Conservation (phyloP, 2,797 vertebrate genomes). For the Cryptoblepharus egeriae region DNA sequence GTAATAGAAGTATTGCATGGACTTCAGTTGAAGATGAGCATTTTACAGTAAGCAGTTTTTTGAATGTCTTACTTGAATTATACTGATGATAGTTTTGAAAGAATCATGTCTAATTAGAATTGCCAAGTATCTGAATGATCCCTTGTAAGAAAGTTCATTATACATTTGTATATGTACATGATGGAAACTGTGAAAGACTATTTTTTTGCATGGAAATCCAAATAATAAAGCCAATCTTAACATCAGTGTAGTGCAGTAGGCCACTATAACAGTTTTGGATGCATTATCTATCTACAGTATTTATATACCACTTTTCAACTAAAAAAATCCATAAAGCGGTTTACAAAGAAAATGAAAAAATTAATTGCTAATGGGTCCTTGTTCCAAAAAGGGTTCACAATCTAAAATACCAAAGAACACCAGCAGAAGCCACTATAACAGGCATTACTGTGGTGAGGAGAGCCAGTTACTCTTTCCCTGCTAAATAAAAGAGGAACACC, state of each 20-base stretch:
- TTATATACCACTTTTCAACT: too few species aligned
- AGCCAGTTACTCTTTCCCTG: too few species aligned
- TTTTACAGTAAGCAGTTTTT: slow-evolving; percentile 84
- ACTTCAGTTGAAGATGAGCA: slow-evolving; percentile 94
- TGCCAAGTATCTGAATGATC: not conserved
- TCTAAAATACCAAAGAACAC: too few species aligned
- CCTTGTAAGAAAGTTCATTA: not conserved
- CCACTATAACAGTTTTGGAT: not conserved
- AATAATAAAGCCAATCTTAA: not conserved
- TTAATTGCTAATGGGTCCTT: too few species aligned
- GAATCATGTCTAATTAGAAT: slow-evolving; percentile 28
- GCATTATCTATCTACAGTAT: too few species aligned
- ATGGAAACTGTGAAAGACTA: not conserved
- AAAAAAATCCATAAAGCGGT: too few species aligned
- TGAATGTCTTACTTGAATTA: not conserved
- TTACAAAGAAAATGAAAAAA: too few species aligned
- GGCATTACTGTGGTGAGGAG: too few species aligned
- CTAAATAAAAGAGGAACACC: too few species aligned
- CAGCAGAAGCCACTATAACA: too few species aligned
- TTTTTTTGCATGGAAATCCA: not conserved
- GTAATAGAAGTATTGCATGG: slow-evolving; percentile 91
- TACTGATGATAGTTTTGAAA: not conserved
- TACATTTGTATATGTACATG: not conserved
- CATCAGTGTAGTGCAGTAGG: too few species aligned
- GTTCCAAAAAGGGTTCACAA: too few species aligned